phyloP scores from a whole-genome alignment of 2,113 vertebrate species.

The Aleadryas rufinucha region DNA sequence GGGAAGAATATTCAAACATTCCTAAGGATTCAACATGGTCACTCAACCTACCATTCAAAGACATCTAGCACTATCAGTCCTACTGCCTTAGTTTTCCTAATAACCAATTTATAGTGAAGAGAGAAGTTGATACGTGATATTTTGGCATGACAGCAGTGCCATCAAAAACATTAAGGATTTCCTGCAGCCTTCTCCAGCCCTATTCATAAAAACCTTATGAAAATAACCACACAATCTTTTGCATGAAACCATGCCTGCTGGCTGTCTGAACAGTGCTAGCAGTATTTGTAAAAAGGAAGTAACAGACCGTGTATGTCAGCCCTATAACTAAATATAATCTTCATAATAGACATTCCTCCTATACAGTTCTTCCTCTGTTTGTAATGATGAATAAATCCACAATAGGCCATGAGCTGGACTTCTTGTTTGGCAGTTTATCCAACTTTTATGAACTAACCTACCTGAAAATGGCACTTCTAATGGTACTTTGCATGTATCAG shows the following conservation, averaged over 20 bases:
- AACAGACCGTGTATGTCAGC: background rate
- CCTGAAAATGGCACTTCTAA: background rate
- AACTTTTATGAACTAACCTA: background rate
- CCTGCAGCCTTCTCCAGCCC: background rate
- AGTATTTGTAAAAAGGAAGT: background rate
- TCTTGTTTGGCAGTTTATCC: background rate
- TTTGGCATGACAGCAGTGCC: background rate
- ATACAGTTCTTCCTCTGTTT: background rate
- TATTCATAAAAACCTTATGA: background rate
- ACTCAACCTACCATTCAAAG: background rate
- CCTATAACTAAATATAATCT: background rate
- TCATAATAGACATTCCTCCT: background rate
- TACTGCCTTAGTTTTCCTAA: background rate
- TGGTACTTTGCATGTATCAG: background rate
- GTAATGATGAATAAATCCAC: background rate
- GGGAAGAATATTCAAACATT: background rate
- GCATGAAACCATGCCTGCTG: background rate
- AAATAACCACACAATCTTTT: background rate
- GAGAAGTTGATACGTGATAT: background rate
- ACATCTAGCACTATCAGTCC: background rate
- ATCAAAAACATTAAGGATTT: background rate
- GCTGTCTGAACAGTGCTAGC: background rate
- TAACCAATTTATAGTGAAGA: background rate
- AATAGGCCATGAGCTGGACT: background rate
- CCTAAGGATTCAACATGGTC: background rate